Evolutionary conservation across 2,113 vertebrate species (phyloP).

Genomic region (Apus apus): DNA sequence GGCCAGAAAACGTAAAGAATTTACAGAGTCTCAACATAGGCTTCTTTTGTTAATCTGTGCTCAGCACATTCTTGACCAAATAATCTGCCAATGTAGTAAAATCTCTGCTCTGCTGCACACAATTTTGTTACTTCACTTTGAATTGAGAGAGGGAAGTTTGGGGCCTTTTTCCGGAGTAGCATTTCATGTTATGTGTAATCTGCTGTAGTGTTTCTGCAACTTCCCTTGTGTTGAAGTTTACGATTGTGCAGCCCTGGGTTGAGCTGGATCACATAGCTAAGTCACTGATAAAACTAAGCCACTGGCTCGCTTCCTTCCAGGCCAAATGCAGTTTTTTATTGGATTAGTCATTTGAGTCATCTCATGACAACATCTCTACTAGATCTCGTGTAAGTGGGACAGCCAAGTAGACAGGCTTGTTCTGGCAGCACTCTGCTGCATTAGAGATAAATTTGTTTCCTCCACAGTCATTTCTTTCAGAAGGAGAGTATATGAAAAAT

Average conservation of each 20-base stretch:
- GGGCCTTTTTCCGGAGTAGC: not conserved
- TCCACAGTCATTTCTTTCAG: not conserved
- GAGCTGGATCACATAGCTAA: not conserved
- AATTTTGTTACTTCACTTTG: not conserved
- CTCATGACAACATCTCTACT: not conserved
- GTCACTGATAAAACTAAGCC: not conserved
- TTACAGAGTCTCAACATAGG: slow-evolving; percentile 20
- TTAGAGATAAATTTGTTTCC: not conserved
- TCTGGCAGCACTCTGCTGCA: not conserved
- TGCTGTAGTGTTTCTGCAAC: not conserved
- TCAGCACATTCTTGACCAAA: not conserved
- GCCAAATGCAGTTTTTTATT: not conserved
- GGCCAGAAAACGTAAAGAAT: slow-evolving; percentile 56
- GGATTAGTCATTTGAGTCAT: not conserved
- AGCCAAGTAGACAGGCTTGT: not conserved
- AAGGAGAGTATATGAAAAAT: not conserved
- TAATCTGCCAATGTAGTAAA: not conserved
- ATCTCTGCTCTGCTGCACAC: not conserved
- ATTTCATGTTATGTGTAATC: not conserved
- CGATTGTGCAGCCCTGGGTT: not conserved
- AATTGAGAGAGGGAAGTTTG: not conserved
- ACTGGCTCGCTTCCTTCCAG: not conserved
- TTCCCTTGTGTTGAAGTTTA: not conserved
- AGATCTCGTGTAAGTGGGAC: not conserved
- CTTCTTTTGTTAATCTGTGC: slow-evolving; percentile 20